Conservation (phyloP, 2,113 vertebrate genomes). For the Leuciscus idus region DNA sequence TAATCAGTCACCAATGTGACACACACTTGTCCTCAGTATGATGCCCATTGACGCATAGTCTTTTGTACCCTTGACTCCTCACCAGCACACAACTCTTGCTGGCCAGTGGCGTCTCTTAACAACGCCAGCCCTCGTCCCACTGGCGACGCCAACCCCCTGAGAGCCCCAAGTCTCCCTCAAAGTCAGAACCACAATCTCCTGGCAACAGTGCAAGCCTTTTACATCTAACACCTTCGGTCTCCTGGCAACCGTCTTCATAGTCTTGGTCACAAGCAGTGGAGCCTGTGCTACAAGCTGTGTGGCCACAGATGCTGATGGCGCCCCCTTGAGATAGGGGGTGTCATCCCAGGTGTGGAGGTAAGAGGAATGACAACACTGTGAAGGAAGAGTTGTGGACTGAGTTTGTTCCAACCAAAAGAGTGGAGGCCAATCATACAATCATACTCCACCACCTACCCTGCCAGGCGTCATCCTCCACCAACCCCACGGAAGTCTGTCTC, state of each 20-base stretch:
- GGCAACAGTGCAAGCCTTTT: conserved; percentile 65
- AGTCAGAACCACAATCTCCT: conserved; percentile 58
- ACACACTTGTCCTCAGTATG: conserved; percentile 44
- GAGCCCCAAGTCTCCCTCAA: conserved; percentile 44
- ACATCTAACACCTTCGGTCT: conserved; percentile 67
- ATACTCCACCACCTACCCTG: conserved; percentile 67
- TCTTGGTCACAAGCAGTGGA: conserved; percentile 59
- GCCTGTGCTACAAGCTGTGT: conserved; percentile 48
- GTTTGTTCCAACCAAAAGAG: conserved; percentile 37
- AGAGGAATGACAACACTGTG: conserved; percentile 20
- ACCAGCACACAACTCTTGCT: conserved; percentile 40
- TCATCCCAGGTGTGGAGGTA: conserved; percentile 57
- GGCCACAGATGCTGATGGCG: conserved; percentile 68
- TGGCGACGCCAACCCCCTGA: conserved; percentile 48
- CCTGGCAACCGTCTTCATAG: conserved; percentile 65
- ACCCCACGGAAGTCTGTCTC: conserved; percentile 73
- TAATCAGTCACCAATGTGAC: conserved; percentile 38
- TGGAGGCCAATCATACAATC: conserved; percentile 60
- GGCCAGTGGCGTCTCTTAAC: conserved; percentile 51
- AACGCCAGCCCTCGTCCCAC: conserved; percentile 47
- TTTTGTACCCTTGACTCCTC: conserved; percentile 44
- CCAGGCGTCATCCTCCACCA: conserved; percentile 73
- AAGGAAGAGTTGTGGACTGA: conserved; percentile 17
- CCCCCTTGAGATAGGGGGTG: conserved; percentile 70
- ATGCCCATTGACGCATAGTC: conserved; percentile 46